phyloP scores from a whole-genome alignment of 2,113 vertebrate species.

The Pholis gunnellus region DNA sequence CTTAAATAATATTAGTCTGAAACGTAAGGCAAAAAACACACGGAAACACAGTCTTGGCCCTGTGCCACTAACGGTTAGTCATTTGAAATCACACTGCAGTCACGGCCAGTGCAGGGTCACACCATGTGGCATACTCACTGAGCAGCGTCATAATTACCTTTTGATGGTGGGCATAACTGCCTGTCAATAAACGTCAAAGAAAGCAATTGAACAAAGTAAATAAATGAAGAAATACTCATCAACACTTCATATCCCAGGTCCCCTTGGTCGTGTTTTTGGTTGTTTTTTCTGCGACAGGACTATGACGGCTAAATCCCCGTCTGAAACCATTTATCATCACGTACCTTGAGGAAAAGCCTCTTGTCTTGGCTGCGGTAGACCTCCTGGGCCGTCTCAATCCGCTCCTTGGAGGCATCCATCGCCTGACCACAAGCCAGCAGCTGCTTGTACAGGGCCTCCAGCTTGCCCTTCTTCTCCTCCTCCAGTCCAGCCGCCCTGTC shows the following conservation, averaged over 20 bases:
- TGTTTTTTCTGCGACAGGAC: background rate
- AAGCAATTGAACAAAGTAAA: conserved; percentile 13
- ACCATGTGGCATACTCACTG: conserved; percentile 25
- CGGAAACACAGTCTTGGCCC: background rate
- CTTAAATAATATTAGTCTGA: conserved; percentile 9
- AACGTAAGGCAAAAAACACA: background rate
- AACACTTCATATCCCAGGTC: conserved; percentile 1
- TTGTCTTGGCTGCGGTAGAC: conserved; percentile 87
- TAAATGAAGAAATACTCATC: background rate
- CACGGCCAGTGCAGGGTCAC: conserved; percentile 9
- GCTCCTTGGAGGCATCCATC: conserved; percentile 90
- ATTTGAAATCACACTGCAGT: conserved; percentile 19
- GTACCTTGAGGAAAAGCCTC: conserved; percentile 90
- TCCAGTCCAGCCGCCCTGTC: conserved; percentile 86
- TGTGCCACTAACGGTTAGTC: background rate
- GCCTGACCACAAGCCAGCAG: conserved; percentile 89
- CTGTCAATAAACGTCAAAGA: conserved; percentile 80
- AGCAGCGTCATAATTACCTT: conserved; percentile 84
- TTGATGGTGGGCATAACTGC: conserved; percentile 87
- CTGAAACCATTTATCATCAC: background rate
- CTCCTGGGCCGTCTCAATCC: conserved; percentile 90
- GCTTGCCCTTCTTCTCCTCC: conserved; percentile 91
- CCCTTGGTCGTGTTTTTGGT: background rate
- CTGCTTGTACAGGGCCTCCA: conserved; percentile 91
- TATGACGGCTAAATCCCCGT: background rate